Base-by-base conservation (phyloP, 2,888 invertebrate species). In the Brachynemurus nebulosus region DNA sequence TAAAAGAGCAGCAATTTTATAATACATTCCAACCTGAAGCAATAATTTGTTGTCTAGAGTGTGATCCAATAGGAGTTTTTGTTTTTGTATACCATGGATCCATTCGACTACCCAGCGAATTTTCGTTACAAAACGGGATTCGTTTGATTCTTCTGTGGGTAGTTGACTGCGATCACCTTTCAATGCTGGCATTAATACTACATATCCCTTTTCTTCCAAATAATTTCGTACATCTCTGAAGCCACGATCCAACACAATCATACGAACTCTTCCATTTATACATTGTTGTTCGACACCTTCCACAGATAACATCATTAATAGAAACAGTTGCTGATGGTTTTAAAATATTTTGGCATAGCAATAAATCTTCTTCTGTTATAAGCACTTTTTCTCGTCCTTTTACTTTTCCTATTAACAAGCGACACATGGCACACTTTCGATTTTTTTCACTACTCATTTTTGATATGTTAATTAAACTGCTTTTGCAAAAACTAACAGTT, bases 191-290 rank as follows among this genome's bases (percentile, higher is more conserved):
- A 53, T 57, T 16, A 55, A 40, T 14, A 54, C 50, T 39, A 23
- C 18, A 45, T 40, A 50, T 11, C 45, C 39, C 47, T 47, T 40
- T n/a, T 40, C 23, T 45, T 53, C 51, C 34, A 54, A 46, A 17
- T 46, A 21, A 3, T 17, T 12, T 21, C 43, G 27, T 7, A 52
- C 51, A 39, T 54, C 56, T 14, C 53, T 42, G 34, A 55, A 55
- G 4, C 55, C 55, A 18, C 53, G 44, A 49, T 56, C 52, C 6
- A 55, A n/a, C n/a, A n/a, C n/a, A n/a, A n/a, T n/a, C n/a, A n/a
- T n/a, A n/a, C n/a, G n/a, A n/a, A n/a, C n/a, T n/a, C n/a, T n/a
- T n/a, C n/a, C n/a, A n/a, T n/a, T n/a, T n/a, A n/a, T n/a, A n/a
- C n/a, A n/a, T n/a, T n/a, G n/a, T n/a, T n/a, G n/a, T n/a, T n/a